phyloP scores from a whole-genome alignment of 2,888 invertebrate species.

The Boloria euphrosyne region DNA sequence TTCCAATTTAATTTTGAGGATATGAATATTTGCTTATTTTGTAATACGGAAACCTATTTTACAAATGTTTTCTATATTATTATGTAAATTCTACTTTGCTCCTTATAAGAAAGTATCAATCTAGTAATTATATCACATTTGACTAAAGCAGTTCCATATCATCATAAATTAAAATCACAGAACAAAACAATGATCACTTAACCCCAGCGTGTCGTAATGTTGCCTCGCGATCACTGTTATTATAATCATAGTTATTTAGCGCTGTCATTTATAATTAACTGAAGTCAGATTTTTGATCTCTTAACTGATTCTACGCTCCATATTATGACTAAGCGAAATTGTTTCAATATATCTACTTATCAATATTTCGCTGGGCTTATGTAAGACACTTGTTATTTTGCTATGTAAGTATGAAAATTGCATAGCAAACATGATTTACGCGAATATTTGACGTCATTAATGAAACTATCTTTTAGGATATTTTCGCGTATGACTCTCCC shows the following conservation, averaged over 20 bases:
- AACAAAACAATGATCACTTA: conserved; percentile 4
- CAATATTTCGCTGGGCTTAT: too few species aligned
- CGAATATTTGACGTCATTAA: too few species aligned
- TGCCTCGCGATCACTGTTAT: background rate
- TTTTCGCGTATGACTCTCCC: too few species aligned
- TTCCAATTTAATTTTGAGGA: too few species aligned
- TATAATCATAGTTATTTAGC: conserved; percentile 8
- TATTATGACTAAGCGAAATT: background rate
- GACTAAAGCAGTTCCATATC: background rate
- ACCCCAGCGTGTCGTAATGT: background rate
- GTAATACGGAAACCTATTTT: too few species aligned
- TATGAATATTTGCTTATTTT: too few species aligned
- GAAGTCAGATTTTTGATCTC: conserved; percentile 5
- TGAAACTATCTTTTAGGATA: too few species aligned
- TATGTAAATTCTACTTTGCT: too few species aligned
- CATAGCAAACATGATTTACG: too few species aligned
- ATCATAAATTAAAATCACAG: conserved; percentile 4
- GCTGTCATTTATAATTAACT: conserved; percentile 25
- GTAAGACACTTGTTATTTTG: background rate
- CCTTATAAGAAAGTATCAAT: too few species aligned
- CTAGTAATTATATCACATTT: too few species aligned
- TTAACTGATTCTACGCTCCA: background rate
- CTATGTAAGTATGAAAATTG: background rate
- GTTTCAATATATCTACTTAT: background rate
- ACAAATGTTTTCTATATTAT: too few species aligned